A percentile compares a stretch with the other conserved stretches of the same genome.
Evolutionary conservation across 2,888 invertebrate species (phyloP).

Genomic region (Vannuccia rotundouncinata): DNA sequence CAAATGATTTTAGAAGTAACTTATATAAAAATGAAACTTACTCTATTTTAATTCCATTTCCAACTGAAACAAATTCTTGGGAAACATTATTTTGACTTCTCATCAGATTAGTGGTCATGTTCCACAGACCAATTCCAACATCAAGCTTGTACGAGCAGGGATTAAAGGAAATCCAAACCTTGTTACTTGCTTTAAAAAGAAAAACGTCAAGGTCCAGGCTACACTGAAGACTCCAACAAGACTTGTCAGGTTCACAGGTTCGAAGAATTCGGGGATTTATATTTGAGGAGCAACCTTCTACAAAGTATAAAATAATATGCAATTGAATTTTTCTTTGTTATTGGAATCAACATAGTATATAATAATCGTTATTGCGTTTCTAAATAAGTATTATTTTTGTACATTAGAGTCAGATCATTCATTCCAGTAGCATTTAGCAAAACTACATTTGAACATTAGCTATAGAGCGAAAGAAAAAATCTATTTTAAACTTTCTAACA

Average conservation of each 20-base stretch:
- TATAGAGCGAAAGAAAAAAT: too few species aligned
- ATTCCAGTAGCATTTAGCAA: too few species aligned
- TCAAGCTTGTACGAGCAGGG: conserved; percentile 15
- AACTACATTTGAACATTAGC: too few species aligned
- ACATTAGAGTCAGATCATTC: too few species aligned
- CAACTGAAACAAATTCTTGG: not conserved
- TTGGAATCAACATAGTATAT: too few species aligned
- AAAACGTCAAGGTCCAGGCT: not conserved
- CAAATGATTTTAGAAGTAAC: too few species aligned
- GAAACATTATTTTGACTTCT: not conserved
- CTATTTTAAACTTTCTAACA: too few species aligned
- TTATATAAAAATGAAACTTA: too few species aligned
- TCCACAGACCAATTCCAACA: not conserved
- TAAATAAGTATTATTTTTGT: too few species aligned
- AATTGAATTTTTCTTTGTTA: too few species aligned
- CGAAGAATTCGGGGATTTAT: not conserved
- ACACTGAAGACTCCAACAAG: conserved; percentile 11
- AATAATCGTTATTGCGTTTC: too few species aligned
- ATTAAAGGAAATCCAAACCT: not conserved
- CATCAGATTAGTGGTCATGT: not conserved
- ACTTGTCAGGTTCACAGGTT: not conserved
- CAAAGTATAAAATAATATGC: not conserved
- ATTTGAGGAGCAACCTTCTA: not conserved
- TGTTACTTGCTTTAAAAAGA: not conserved
- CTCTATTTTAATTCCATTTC: not conserved